phyloP scores from a whole-genome alignment of 2,113 vertebrate genomes.

The Struthio camelus region DNA sequence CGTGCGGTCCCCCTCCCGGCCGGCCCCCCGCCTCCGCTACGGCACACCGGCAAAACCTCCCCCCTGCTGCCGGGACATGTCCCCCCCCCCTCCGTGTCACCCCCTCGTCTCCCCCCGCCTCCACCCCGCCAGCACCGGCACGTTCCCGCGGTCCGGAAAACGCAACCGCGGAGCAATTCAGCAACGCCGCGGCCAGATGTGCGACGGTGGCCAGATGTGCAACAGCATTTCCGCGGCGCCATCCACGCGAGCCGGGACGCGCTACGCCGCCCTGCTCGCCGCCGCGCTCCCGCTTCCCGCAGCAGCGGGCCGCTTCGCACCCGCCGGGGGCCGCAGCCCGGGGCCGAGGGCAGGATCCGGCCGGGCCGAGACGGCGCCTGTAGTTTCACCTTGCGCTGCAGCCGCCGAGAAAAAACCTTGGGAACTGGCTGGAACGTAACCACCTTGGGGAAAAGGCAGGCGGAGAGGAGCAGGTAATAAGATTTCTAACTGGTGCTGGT shows the following conservation, averaged over 20 bases:
- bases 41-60: neutral
- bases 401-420: constrained; percentile 61
- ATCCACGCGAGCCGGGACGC: constrained; percentile 61
- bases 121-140: neutral
- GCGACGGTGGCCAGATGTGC: constrained; percentile 26
- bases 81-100: constrained; percentile 16
- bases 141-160: constrained; percentile 60
- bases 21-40: neutral
- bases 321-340: neutral
- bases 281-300: too few species aligned
- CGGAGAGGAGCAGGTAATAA: constrained; percentile 52
- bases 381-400: constrained; percentile 39
- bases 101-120: too few species aligned
- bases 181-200: constrained; percentile 63
- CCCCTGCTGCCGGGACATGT: constrained; percentile 18
- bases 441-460: constrained; percentile 50
- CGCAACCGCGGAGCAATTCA: constrained; percentile 46
- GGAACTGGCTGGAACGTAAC: constrained; percentile 63
- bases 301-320: too few species aligned
- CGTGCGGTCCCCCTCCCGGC: neutral
- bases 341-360: neutral
- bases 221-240: too few species aligned
- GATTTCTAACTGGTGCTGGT: constrained; percentile 50
- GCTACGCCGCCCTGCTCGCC: too few species aligned
- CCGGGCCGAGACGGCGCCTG: neutral